Base-by-base conservation (phyloP, 1,140 invertebrate species). In the Drosophila subobscura region DNA sequence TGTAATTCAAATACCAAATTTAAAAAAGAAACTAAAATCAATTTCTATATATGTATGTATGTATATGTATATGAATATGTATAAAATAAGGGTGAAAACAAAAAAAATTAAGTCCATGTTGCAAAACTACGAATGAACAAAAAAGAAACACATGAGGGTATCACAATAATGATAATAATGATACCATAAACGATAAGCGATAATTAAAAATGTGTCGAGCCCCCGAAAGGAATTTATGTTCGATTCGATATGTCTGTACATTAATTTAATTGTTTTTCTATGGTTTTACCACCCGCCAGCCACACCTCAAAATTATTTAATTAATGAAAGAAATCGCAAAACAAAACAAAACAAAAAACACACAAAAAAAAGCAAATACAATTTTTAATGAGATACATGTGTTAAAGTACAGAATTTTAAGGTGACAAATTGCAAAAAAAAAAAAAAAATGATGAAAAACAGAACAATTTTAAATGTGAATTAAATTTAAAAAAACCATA, bases 41-140 rank as follows among this genome's bases (percentile, higher is more conserved):
- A 64, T 79, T 68, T 79, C 57, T 63, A 54, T 65, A 27, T 57
- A 52, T 59, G 27, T 61, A 61, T 52, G 33, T 37, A 72, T 72
- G 25, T 37, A 33, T 33, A 49, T 58, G 42, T 70, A 61, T 72
- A 72, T 72, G 25, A 20, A 20, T 22, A 49, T 58, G 42, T 71
- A 54, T 72, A 72, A 59, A 71, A 60, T 79, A 79, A 79, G 77
- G 77, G 79, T 37, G 33, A 37, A 37, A 37, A 37, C 33, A 6
- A 29, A 37, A 77, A 79, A 79, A 73, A 60, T 77, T 66, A 79
- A 53, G 77, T 79, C 77, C 77, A 79, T 79, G 76, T 79, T 79
- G 72, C 70, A 79, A 72, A 76, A 72, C 77, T 79, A 70, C 74
- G 58, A 72, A 57, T 79, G 70, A 63, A 71, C 56, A 65, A 12